Base-by-base conservation (phyloP, 2,888 invertebrate species). In the Dinocampus coccinellae region DNA sequence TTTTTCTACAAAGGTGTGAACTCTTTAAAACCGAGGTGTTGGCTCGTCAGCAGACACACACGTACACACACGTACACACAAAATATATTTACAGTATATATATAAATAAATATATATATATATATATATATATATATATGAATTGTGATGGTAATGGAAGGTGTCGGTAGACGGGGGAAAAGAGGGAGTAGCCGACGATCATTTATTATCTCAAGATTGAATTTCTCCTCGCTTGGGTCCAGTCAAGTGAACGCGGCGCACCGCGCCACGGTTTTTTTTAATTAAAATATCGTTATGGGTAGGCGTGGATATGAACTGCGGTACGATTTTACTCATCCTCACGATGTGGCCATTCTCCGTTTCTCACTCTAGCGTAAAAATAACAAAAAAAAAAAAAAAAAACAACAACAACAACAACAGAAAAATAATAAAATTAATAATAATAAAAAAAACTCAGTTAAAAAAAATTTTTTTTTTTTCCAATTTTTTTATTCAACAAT, bases 231-330 rank as follows among this genome's bases (percentile, higher is more conserved):
- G 80, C 81, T 80, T 79, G 78, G 77, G 77, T 78, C 80, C 78
- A 80, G 79, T 66, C 52, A 55, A 53, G 62, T 65, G 66, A 47
- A 16, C 47, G 47, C 47, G 47, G 47, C 20, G 47, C 47, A 34
- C 39, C 24, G 53, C 70, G 68, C 83, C 82, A 82, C 81, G 84
- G 83, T 85, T 87, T 47, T 47, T 47, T 47, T 71, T 87, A 87
- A 87, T 87, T 87, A 87, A 87, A 87, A 87, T 87, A 87, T 87
- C 87, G 86, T 87, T 87, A 87, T 85, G 84, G 85, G 87, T 87
- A 85, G 87, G 87, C 87, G 87, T 85, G 85, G 84, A 85, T 83
- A 71, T 75, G 79, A 78, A 82, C 81, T 82, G 81, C 84, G 80
- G 80, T 80, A 80, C 77, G 77, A 79, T 81, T 78, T 78, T 71